Conservation (phyloP, 2,888 invertebrate species). For the Cremastobaeus sp. region DNA sequence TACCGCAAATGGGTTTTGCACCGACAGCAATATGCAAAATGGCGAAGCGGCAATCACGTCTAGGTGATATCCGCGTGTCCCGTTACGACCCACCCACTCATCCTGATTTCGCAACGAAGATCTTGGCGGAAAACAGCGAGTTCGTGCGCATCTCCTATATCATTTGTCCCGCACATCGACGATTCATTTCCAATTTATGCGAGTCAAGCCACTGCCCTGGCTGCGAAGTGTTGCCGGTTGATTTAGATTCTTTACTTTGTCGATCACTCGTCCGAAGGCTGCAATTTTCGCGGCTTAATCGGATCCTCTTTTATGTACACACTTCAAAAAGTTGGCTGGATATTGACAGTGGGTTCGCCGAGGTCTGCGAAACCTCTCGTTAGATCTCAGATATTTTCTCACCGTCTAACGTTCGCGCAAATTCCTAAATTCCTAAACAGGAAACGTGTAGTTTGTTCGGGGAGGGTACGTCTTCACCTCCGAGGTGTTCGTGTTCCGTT, state of each 20-base stretch:
- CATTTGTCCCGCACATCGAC: constrained; percentile 48
- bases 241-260: constrained; percentile 32
- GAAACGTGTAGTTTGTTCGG: constrained; percentile 16
- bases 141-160: constrained; percentile 43
- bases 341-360: too few relatives aligned
- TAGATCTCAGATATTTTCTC: too few relatives aligned
- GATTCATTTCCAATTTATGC: constrained; percentile 52
- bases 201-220: constrained; percentile 41
- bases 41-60: constrained; percentile 1
- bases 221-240: too few relatives aligned
- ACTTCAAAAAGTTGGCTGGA: too few relatives aligned
- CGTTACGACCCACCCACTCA: constrained; percentile 52
- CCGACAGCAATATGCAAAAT: constrained; percentile 9
- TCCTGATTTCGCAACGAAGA: constrained; percentile 32
- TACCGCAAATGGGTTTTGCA: too few relatives aligned
- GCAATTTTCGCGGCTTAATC: too few relatives aligned
- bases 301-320: too few relatives aligned
- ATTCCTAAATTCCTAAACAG: background rate
- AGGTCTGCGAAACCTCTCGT: too few relatives aligned
- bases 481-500: constrained; percentile 36
- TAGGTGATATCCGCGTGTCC: constrained; percentile 35
- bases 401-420: background rate
- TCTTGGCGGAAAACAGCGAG: constrained; percentile 50
- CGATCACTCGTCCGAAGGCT: too few relatives aligned
- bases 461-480: constrained; percentile 15